These are phyloP conservation scores for Chloroceryle amazona DNA, from an alignment of 2,797 vertebrate genomes.

Conservation along the genomic window DNA sequence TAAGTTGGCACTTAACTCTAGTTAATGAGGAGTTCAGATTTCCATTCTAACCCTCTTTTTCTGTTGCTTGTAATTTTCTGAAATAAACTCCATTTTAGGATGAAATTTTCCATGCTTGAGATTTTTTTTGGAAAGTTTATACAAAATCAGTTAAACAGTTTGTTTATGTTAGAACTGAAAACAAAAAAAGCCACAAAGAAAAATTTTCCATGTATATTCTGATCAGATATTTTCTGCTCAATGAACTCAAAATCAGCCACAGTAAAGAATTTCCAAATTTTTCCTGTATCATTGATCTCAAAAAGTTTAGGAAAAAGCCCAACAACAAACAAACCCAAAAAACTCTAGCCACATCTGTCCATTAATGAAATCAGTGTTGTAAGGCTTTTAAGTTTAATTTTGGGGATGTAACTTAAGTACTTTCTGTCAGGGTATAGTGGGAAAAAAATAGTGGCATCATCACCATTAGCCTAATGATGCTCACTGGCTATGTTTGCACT, in stretches of 20 bases:
- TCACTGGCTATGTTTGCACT: neutral
- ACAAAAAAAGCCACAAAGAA: slow-evolving; percentile 55
- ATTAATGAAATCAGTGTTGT: neutral
- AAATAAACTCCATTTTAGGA: slow-evolving; percentile 66
- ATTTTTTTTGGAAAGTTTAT: slow-evolving; percentile 66
- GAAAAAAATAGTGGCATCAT: neutral
- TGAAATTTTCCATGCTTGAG: slow-evolving; percentile 71
- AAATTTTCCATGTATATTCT: slow-evolving; percentile 13
- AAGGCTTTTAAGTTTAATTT: neutral
- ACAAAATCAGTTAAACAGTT: slow-evolving; percentile 63
- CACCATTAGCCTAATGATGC: neutral
- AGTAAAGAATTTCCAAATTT: neutral
- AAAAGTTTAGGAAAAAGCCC: neutral
- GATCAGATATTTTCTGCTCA: slow-evolving; percentile 58
- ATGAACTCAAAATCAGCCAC: slow-evolving; percentile 38
- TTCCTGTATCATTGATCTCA: neutral
- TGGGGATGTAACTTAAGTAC: neutral
- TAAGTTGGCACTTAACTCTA: slow-evolving; percentile 67
- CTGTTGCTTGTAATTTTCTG: slow-evolving; percentile 74
- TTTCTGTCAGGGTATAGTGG: neutral
- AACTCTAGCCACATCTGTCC: neutral
- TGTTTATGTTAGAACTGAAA: slow-evolving; percentile 68
- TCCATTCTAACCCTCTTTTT: slow-evolving; percentile 71
- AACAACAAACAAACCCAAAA: neutral
- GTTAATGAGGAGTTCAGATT: slow-evolving; percentile 72